Conservation (phyloP, 1,140 invertebrate species). For the Aethina tumida region DNA sequence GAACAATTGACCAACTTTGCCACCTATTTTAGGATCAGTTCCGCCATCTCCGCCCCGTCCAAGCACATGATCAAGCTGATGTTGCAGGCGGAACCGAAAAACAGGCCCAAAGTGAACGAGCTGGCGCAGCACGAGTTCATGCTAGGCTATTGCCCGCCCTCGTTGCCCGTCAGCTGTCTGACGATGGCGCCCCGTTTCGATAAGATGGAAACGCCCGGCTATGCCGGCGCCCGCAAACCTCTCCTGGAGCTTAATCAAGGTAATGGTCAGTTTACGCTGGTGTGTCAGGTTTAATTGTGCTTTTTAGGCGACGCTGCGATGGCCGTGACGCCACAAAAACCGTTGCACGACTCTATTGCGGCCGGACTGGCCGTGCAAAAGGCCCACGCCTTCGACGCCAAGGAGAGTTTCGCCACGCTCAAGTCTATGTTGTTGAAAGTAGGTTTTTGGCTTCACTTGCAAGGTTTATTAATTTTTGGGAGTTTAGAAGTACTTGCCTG, state of each 20-base stretch:
- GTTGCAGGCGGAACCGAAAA: constrained; percentile 72
- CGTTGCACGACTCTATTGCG: constrained; percentile 38
- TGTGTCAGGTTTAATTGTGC: neutral
- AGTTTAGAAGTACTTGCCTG: constrained; percentile 2
- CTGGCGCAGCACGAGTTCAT: constrained; percentile 64
- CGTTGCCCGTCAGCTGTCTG: constrained; percentile 79
- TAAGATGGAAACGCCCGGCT: constrained; percentile 37
- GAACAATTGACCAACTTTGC: neutral
- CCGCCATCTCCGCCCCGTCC: constrained; percentile 57
- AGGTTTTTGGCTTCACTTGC: too few relatives aligned
- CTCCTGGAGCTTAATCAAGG: constrained; percentile 55
- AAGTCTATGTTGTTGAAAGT: constrained; percentile 27
- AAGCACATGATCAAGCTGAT: constrained; percentile 73
- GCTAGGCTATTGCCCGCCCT: constrained; percentile 67
- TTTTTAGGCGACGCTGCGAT: constrained; percentile 21
- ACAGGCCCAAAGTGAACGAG: constrained; percentile 67
- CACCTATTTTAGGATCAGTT: constrained; percentile 50
- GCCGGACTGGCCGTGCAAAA: constrained; percentile 35
- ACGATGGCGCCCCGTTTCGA: constrained; percentile 85
- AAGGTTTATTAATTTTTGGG: too few relatives aligned
- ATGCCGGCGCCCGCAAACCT: constrained; percentile 46
- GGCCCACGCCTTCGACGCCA: constrained; percentile 35
- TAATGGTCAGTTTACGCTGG: too few relatives aligned
- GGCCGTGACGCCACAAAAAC: constrained; percentile 32
- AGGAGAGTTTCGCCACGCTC: constrained; percentile 44